These are phyloP conservation scores for Ormyrus thymus DNA, from an alignment of 2,888 invertebrate species.

Conservation along the genomic window DNA sequence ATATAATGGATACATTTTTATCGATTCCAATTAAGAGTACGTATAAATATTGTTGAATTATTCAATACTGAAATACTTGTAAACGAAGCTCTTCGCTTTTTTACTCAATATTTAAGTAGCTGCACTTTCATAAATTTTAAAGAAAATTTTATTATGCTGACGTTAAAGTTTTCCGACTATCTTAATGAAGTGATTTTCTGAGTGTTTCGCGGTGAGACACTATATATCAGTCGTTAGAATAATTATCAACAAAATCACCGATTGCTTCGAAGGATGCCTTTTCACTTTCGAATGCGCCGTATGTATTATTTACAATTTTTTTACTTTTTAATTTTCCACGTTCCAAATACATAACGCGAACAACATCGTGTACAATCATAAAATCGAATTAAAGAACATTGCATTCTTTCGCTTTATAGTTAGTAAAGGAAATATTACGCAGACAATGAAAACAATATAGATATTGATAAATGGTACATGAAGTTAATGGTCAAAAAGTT, in stretches of 20 bases:
- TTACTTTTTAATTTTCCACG: slow-evolving; percentile 36
- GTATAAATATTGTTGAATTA: slow-evolving; percentile 11
- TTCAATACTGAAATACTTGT: neutral
- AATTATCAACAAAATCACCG: slow-evolving; percentile 36
- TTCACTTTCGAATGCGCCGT: slow-evolving; percentile 38
- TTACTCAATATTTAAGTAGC: neutral
- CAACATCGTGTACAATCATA: slow-evolving; percentile 46
- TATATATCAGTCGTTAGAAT: slow-evolving; percentile 49
- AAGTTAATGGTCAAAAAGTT: neutral
- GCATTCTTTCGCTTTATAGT: neutral
- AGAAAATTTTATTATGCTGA: neutral
- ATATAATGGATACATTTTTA: slow-evolving; percentile 3
- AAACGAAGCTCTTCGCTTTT: slow-evolving; percentile 2
- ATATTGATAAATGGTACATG: slow-evolving; percentile 3
- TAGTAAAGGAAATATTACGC: slow-evolving; percentile 1
- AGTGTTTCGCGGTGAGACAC: slow-evolving; percentile 34
- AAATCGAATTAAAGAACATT: slow-evolving; percentile 28
- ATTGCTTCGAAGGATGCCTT: slow-evolving; percentile 42
- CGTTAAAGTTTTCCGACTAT: slow-evolving; percentile 17
- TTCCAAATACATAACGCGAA: slow-evolving; percentile 49
- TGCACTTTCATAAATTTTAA: neutral
- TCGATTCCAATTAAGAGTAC: slow-evolving; percentile 5
- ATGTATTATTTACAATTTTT: slow-evolving; percentile 49
- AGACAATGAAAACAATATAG: slow-evolving; percentile 4
- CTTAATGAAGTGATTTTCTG: slow-evolving; percentile 32